Percentiles rank a stretch among this genome's conserved stretches.
phyloP scores from a whole-genome alignment of 1,140 invertebrate species.

The Adoxophyes honmai region DNA sequence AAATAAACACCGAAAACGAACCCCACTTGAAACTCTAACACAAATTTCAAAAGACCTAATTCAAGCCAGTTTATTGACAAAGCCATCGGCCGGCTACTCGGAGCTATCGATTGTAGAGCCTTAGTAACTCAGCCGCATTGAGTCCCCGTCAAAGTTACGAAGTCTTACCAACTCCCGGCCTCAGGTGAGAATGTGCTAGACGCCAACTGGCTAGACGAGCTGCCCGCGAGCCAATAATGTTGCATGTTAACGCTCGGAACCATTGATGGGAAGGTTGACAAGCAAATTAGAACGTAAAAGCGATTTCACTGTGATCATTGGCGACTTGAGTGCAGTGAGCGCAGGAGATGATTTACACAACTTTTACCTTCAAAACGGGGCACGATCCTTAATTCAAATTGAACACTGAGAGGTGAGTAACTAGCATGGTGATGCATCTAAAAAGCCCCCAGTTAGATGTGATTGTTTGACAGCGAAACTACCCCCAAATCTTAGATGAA shows the following conservation, averaged over 20 bases:
- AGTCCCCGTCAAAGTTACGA: constrained; percentile 61
- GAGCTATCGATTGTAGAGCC: constrained; percentile 48
- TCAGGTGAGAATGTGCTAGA: constrained; percentile 67
- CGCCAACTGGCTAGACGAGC: constrained; percentile 45
- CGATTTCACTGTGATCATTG: not conserved
- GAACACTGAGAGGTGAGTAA: no score
- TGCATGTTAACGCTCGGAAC: constrained; percentile 22
- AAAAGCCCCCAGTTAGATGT: not conserved
- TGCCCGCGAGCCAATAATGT: constrained; percentile 49
- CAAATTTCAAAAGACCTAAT: not conserved
- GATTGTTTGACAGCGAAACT: not conserved
- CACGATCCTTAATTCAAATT: no score
- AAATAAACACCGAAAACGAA: no score
- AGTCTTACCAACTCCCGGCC: constrained; percentile 66
- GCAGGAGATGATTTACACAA: no score
- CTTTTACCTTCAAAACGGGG: no score
- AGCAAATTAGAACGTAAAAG: not conserved
- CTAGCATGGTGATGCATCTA: no score
- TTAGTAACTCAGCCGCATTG: constrained; percentile 45
- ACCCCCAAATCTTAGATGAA: constrained; percentile 5
- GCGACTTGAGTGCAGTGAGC: not conserved
- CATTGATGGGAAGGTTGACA: constrained; percentile 14
- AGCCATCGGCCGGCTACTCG: constrained; percentile 20
- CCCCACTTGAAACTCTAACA: no score
- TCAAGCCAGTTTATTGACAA: constrained; percentile 11